These are phyloP conservation scores for Sitta carolinensis DNA, from an alignment of 2,797 vertebrate species.

Conservation along the genomic window DNA sequence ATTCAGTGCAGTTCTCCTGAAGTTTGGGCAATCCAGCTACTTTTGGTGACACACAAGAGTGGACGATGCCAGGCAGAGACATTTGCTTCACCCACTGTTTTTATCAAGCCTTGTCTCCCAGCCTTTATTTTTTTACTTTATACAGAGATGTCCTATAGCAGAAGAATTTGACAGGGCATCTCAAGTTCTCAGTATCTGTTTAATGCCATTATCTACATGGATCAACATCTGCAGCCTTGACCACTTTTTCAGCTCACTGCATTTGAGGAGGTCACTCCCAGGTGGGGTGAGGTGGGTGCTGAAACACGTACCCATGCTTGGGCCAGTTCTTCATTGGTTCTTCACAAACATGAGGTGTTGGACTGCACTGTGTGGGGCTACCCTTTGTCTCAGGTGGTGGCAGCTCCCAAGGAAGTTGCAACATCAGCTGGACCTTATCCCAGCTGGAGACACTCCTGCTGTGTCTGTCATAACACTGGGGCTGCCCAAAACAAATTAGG, in stretches of 20 bases:
- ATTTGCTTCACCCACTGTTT: rapidly evolving
- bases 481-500: neutral
- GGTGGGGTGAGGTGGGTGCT: neutral
- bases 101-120: neutral
- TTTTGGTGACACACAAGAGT: neutral
- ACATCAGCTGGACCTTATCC: neutral
- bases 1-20: neutral
- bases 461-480: neutral
- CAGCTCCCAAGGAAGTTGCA: neutral
- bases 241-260: neutral
- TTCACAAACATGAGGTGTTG: neutral
- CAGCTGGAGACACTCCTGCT: neutral
- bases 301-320: rapidly evolving
- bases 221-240: neutral
- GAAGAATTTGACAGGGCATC: neutral
- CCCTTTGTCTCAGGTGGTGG: neutral
- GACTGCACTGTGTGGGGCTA: neutral
- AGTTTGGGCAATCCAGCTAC: neutral
- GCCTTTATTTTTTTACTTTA: neutral
- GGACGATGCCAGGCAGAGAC: neutral
- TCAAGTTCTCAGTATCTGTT: neutral
- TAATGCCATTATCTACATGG: neutral
- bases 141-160: neutral
- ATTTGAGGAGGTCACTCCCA: neutral
- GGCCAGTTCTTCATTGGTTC: neutral